Base-by-base conservation (phyloP, 2,797 vertebrate species). In the Oreochromis grahami region DNA sequence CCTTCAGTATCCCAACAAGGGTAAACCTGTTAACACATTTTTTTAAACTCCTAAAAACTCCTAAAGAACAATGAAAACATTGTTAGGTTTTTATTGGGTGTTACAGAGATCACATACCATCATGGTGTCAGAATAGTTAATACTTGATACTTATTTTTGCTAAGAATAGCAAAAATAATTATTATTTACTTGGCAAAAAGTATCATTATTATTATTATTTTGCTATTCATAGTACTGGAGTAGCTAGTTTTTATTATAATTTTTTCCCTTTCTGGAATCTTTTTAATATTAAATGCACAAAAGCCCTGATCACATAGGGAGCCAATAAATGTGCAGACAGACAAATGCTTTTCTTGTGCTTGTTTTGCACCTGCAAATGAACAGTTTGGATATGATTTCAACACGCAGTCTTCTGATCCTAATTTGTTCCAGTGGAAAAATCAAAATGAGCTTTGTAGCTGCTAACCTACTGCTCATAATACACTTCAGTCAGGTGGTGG, bases 401-500 rank as follows among this genome's bases (percentile, higher is more conserved):
- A 68, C 12, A 24, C 0, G 1, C 36, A 24, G 63, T 72, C 68
- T 48, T 45, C 24, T 72, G 15, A 48, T 72, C 15, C 13, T 19
- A 19, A 72, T 72, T 72, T 45, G 41, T 45, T 26, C 17, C 41
- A 29, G 21, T 45, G 4, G 41, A 29, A 72, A 72, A 45, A 45
- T 45, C 1, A 45, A 17, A 45, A 48, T 32, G 2, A 68, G 36
- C 36, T 68, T 41, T 41, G 63, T 24, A 41, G 38, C 65, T 45
- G 2, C 65, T 2, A 43, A 34, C 11, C 43, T 29, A 50, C n/a
- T 19, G 24, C 38, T 63, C 36, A 51, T 48, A 68, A 21, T 13
- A 15, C 14, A 45, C 26, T 41, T 87, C 4, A 52, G 51, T 51
- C 93, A 93, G 17, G 1, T 65, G 90, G 77, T 84, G 92, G 93